Percentiles rank a stretch among this genome's conserved stretches.
These are phyloP conservation scores for Drosophila tani DNA, from an alignment of 1,140 invertebrate genomes.

Conservation along the genomic window DNA sequence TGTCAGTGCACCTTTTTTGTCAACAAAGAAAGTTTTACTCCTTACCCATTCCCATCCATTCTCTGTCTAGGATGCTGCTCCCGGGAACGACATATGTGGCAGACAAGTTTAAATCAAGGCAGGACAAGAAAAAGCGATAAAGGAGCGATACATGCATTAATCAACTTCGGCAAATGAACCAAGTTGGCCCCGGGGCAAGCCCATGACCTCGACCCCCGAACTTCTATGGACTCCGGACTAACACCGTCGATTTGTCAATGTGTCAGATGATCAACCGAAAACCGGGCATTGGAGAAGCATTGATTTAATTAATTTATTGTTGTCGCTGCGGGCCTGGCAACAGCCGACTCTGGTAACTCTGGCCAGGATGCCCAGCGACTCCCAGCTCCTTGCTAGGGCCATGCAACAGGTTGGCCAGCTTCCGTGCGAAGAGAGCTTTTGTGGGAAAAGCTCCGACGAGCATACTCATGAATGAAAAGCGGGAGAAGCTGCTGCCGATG, in stretches of 20 bases:
- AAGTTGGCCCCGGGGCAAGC: slow-evolving; percentile 30
- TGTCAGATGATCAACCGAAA: slow-evolving; percentile 55
- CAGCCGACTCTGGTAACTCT: slow-evolving; percentile 63
- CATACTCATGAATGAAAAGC: slow-evolving; percentile 74
- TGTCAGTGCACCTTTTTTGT: slow-evolving; percentile 50
- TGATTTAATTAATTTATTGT: slow-evolving; percentile 83
- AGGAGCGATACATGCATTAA: slow-evolving; percentile 58
- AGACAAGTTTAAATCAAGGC: slow-evolving; percentile 63
- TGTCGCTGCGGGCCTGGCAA: slow-evolving; percentile 61
- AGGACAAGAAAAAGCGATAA: slow-evolving; percentile 32
- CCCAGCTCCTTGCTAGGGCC: slow-evolving; percentile 7
- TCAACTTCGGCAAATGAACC: slow-evolving; percentile 63
- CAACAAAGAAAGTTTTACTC: slow-evolving; percentile 36
- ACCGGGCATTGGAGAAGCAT: slow-evolving; percentile 59
- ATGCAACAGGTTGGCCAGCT: slow-evolving; percentile 70
- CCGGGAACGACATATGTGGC: slow-evolving; percentile 47
- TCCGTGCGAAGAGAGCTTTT: slow-evolving; percentile 50
- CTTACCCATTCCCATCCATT: background rate
- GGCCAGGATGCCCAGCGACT: slow-evolving; percentile 25
- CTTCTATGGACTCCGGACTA: background rate
- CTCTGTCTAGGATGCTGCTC: background rate
- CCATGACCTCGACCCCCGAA: slow-evolving; percentile 27
- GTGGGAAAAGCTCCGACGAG: slow-evolving; percentile 50
- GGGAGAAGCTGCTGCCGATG: slow-evolving; percentile 23
- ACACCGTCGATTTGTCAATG: slow-evolving; percentile 69